Conservation (phyloP, 2,888 invertebrate genomes). For the Ochropleura plecta region DNA sequence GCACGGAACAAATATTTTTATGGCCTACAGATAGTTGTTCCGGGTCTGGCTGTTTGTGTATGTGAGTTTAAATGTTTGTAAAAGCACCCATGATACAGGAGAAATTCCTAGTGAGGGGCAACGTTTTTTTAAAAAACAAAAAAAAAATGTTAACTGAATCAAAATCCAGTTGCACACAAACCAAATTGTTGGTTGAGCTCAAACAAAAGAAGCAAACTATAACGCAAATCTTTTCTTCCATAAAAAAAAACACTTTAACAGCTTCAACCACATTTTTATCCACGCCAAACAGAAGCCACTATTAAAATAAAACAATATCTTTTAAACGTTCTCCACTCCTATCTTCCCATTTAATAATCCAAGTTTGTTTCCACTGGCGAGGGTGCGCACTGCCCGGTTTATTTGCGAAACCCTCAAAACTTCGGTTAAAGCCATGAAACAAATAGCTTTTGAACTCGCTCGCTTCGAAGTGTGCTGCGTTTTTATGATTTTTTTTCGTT, state of each 20-base stretch:
- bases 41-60: too few species aligned
- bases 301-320: slow-evolving; percentile 64
- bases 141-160: background rate
- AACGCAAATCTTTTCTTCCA: slow-evolving; percentile 7
- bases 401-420: slow-evolving; percentile 77
- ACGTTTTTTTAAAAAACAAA: too few species aligned
- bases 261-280: slow-evolving; percentile 44
- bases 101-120: too few species aligned
- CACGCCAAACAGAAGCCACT: slow-evolving; percentile 32
- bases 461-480: slow-evolving; percentile 53
- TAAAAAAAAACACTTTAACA: slow-evolving; percentile 26
- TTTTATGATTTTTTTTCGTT: slow-evolving; percentile 61
- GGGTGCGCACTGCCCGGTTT: slow-evolving; percentile 70
- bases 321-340: slow-evolving; percentile 49
- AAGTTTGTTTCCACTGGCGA: slow-evolving; percentile 68
- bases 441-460: slow-evolving; percentile 70
- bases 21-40: too few species aligned
- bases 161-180: background rate
- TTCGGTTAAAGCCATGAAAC: slow-evolving; percentile 69
- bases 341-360: slow-evolving; percentile 63
- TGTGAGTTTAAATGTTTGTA: too few species aligned
- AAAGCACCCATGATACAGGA: too few species aligned
- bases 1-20: too few species aligned
- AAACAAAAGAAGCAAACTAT: background rate
- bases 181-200: background rate